phyloP scores from a whole-genome alignment of 2,888 invertebrate genomes.

The Macroteleia sp. region DNA sequence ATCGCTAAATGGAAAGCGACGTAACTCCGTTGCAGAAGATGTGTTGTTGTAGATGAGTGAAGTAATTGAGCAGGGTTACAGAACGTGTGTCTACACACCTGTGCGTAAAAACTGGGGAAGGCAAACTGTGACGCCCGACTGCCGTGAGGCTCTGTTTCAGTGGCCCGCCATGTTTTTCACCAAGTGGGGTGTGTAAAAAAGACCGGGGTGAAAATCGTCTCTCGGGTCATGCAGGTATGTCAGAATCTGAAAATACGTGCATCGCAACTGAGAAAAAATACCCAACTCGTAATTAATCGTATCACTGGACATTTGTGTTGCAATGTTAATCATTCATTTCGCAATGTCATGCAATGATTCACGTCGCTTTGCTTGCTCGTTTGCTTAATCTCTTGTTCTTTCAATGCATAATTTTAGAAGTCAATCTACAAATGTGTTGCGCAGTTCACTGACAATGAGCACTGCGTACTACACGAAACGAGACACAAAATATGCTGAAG shows the following conservation, averaged over 20 bases:
- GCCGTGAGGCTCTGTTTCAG: conserved; percentile 67
- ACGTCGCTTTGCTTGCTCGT: conserved; percentile 29
- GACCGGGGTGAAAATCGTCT: conserved; percentile 84
- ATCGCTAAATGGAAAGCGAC: no score
- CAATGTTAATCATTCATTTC: conserved; percentile 66
- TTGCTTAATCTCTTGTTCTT: no score
- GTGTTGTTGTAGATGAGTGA: no score
- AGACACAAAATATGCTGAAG: no score
- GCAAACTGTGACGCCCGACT: conserved; percentile 7
- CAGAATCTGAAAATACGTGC: conserved; percentile 38
- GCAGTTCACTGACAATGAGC: no score
- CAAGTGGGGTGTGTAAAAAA: conserved; percentile 87
- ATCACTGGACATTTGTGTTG: background rate
- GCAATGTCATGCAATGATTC: conserved; percentile 75
- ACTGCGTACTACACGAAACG: no score
- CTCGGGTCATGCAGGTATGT: conserved; percentile 83
- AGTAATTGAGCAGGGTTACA: no score
- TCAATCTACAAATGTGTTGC: no score
- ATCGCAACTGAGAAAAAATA: background rate
- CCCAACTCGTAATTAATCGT: background rate
- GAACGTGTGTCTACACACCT: no score
- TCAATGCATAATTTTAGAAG: no score
- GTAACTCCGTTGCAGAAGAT: no score
- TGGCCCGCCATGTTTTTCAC: conserved; percentile 91
- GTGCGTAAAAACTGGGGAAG: conserved; percentile 11